Base-by-base conservation (phyloP, 2,888 invertebrate species). In the Macrophya alboannulata region DNA sequence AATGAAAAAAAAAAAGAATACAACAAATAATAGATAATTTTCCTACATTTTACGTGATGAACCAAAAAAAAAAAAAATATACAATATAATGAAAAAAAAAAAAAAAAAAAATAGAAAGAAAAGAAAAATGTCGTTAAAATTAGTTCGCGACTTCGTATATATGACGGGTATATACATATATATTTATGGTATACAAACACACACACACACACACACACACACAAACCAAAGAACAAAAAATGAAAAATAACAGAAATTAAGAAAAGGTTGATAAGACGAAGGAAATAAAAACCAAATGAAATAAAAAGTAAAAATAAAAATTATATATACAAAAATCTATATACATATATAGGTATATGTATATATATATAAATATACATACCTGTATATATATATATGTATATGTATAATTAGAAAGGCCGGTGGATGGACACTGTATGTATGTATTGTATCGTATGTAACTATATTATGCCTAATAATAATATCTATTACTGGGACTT, bases 401-500 rank as follows among this genome's bases (percentile, higher is more conserved):
- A 37, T 43, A 68, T 37, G 21, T 51, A 51, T 31, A 31, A 25
- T 15, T 55, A 40, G 72, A 62, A 87, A 83, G 62, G 31, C 86
- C 88, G 88, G 88, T 90, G 90, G 88, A 89, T 89, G 90, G 90
- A 89, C 89, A 89, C 89, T 90, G 92, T 92, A 92, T 91, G 92
- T 92, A 91, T 92, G 92, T 92, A 92, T 88, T 91, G 92, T 92
- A 92, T 86, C 91, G 91, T 92, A 91, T 91, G 91, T 91, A 92
- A 91, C 90, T 90, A 90, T 90, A 90, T 88, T 87, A 88, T 68
- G 68, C 68, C 68, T 89, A 89, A 88, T 84, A 88, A 89, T 87
- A 89, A 89, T 74, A 90, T 89, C 88, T 88, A 88, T 87, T 76
- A 85, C 85, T 84, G 84, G 83, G 72, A 84, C 74, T 85, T 81